Evolutionary conservation across 1,140 invertebrate species (phyloP), one percentile per base, ranked within the genome.

Genomic region (Sitobion miscanthi): DNA sequence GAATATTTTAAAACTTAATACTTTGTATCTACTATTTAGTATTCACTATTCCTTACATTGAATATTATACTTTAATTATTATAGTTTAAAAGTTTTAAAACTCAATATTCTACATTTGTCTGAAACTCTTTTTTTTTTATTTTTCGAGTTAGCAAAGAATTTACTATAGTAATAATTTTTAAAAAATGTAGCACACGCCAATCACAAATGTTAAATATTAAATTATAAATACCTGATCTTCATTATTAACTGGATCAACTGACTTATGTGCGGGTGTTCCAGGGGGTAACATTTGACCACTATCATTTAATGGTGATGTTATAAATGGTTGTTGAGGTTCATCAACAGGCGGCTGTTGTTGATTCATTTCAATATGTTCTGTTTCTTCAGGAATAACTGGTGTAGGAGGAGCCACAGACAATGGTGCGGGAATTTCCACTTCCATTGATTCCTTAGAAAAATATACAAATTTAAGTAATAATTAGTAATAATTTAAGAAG

Each of bases 251-350:
- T 38, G 49, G 49, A 30, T 93, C 91, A 86, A 42, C 85, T 25
- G 35, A 35, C 23, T 93, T 93, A 7, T 86, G 77, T 0, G 8
- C 35, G 6, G 91, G 91, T 30, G 91, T 93, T 86, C 49, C 91
- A 54, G 91, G 91, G 17, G 91, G 77, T 83, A 93, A 93, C 91
- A 93, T 93, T 85, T 93, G 91, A 35, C 25, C 82, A 85, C 8
- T 17, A 54, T 93, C 57, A 57, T 93, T 86, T 86, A 93, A 94
- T 94, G 77, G 94, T 93, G 91, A 95, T 94, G 1, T 94, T 94
- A 30, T 94, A 94, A 86, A 94, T 94, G 83, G 88, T 90, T 49
- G 88, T 90, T 49, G 83, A 11, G 62, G 23, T 86, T 94, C 77
- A 86, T 21, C 49, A 52, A 17, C 49, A 5, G 54, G 21, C 30